Base-by-base conservation (phyloP, 2,113 vertebrate genomes). In the Ochotona princeps region DNA sequence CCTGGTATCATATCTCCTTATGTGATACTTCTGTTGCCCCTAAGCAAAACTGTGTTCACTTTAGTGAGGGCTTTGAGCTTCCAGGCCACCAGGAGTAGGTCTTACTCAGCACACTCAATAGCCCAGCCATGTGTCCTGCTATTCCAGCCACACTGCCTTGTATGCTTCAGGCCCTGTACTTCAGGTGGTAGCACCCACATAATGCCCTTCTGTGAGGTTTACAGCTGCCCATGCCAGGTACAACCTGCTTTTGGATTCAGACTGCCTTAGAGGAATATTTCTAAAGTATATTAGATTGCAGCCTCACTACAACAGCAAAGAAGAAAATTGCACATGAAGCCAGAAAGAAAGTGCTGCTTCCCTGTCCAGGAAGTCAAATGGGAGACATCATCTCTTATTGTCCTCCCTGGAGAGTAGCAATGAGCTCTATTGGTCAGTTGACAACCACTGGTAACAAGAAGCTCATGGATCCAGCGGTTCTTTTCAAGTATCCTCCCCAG, bases 401-500 rank as follows among this genome's bases (percentile, higher is more conserved):
- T 84, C 75, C 30, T 98, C 97, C 21, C 96, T 98, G 95, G 98
- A 98, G 97, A 98, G 98, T 92, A 98, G 98, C 93, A 98, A 98
- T 21, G 98, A 98, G 93, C 97, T 99, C 98, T 5, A 97, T 98
- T 26, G 98, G 98, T 5, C 98, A 98, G 95, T 96, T 98, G 90
- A 98, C 98, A 97, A 83, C 91, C 72, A 93, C 90, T 78, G 88
- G 95, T 44, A 44, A 44, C 20, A 92, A 98, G 95, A 93, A 98
- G 98, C 90, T 98, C 98, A 51, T 97, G 97, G 97, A 96, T 97
- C 94, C 98, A 97, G 96, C 98, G 98, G 95, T 98, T 98, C 96
- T 98, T 18, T 98, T 97, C 98, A 98, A 96, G 98, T 98, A 0
- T 98, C 98, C 70, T 98, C 98, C 95, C 98, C 98, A 3, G 98